Evolutionary conservation across 1,140 invertebrate species (phyloP).

Genomic region (Saccostrea echinata): DNA sequence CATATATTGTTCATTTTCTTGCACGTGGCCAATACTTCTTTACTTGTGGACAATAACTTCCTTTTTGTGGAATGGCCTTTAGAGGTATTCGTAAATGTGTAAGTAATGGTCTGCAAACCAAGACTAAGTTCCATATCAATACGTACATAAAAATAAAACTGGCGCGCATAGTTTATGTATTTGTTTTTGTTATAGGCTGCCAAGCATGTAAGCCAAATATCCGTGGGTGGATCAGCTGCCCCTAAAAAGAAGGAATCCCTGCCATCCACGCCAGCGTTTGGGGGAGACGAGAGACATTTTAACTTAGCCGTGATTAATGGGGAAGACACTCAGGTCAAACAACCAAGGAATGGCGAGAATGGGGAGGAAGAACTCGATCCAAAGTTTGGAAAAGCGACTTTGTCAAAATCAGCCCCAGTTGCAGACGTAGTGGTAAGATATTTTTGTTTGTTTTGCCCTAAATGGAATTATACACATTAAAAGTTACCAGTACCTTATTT

Average conservation of each 20-base stretch:
- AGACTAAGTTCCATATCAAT: too few species aligned
- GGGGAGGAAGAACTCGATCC: slow-evolving; percentile 43
- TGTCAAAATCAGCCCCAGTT: slow-evolving; percentile 56
- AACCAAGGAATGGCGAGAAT: neutral
- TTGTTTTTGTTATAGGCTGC: neutral
- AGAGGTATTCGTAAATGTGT: neutral
- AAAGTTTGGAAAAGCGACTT: slow-evolving; percentile 53
- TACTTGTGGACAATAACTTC: neutral
- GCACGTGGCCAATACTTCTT: too few species aligned
- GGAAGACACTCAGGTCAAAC: neutral
- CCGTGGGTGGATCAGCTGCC: neutral
- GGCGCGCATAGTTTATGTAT: neutral
- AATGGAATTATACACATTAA: too few species aligned
- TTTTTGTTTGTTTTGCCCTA: neutral
- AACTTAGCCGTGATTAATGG: slow-evolving; percentile 47
- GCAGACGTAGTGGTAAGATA: slow-evolving; percentile 51
- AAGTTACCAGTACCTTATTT: too few species aligned
- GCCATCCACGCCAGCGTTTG: slow-evolving; percentile 49
- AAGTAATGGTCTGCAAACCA: neutral
- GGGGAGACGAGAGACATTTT: slow-evolving; percentile 58
- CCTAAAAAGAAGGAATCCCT: neutral
- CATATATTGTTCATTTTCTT: too few species aligned
- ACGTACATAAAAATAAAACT: neutral
- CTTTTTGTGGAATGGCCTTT: neutral
- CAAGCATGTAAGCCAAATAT: slow-evolving; percentile 37